phyloP scores from a whole-genome alignment of 2,888 invertebrate species.

The Prenolepis imparis region DNA sequence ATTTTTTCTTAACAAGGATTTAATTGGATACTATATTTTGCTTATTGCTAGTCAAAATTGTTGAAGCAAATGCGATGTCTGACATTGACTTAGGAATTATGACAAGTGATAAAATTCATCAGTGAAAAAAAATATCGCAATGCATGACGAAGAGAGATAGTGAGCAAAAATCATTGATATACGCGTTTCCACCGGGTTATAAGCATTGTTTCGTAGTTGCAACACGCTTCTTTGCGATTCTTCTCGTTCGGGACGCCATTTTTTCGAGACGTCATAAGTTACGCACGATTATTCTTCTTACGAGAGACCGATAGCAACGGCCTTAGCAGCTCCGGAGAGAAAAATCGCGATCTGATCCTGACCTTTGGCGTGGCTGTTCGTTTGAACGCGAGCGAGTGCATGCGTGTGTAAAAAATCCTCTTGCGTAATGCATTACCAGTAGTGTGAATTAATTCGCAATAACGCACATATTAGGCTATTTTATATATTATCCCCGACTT shows the following conservation, averaged over 20 bases:
- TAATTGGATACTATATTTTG: background rate
- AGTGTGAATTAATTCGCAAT: constrained; percentile 46
- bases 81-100: background rate
- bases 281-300: constrained; percentile 67
- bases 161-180: background rate
- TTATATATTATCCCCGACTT: background rate
- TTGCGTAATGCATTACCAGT: constrained; percentile 62
- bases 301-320: constrained; percentile 61
- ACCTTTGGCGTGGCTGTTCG: constrained; percentile 74
- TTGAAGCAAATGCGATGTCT: background rate
- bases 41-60: background rate
- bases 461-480: constrained; percentile 13
- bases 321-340: constrained; percentile 75
- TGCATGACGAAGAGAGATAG: background rate
- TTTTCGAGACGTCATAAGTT: constrained; percentile 62
- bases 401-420: constrained; percentile 53
- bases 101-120: background rate
- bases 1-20: background rate
- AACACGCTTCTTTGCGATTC: background rate
- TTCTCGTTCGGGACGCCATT: constrained; percentile 18
- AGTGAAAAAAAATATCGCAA: background rate
- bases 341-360: constrained; percentile 76
- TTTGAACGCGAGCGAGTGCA: constrained; percentile 62
- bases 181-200: background rate
- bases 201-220: background rate